These are phyloP conservation scores for Limnephilus lunatus DNA, from an alignment of 2,888 invertebrate genomes.

Conservation along the genomic window DNA sequence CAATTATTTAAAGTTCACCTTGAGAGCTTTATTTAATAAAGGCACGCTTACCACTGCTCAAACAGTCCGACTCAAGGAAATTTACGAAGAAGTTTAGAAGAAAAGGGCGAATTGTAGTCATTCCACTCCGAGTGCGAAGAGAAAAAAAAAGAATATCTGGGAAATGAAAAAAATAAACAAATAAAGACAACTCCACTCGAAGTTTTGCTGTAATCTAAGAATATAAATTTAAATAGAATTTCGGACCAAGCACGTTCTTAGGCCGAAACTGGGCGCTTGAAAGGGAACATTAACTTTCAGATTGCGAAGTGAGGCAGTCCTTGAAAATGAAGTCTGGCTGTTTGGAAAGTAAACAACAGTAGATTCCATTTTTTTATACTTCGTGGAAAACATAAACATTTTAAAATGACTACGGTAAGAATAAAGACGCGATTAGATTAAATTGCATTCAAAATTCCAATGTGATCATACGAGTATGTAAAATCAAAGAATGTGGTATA, in stretches of 20 bases:
- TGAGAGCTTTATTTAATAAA: background rate
- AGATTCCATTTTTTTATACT: background rate
- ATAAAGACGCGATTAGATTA: too few species aligned
- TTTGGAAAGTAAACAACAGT: background rate
- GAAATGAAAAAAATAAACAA: conserved; percentile 21
- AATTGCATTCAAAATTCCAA: too few species aligned
- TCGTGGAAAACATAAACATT: background rate
- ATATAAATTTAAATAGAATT: conserved; percentile 39
- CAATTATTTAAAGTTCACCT: background rate
- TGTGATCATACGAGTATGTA: too few species aligned
- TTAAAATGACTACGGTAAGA: background rate
- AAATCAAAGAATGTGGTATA: too few species aligned
- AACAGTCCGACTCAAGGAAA: background rate
- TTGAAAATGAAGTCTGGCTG: background rate
- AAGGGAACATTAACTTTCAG: background rate
- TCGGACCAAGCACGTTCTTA: conserved; percentile 32
- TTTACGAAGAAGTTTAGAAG: background rate
- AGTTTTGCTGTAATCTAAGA: conserved; percentile 26
- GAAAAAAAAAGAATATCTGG: conserved; percentile 13
- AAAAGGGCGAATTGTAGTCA: conserved; percentile 12
- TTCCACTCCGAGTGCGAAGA: conserved; percentile 17
- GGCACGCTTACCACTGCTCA: background rate
- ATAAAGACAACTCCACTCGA: conserved; percentile 21
- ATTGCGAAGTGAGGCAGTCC: conserved; percentile 6
- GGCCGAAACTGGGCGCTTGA: background rate